These are phyloP conservation scores for Pandion haliaetus DNA, from an alignment of 2,113 vertebrate species.

Conservation along the genomic window DNA sequence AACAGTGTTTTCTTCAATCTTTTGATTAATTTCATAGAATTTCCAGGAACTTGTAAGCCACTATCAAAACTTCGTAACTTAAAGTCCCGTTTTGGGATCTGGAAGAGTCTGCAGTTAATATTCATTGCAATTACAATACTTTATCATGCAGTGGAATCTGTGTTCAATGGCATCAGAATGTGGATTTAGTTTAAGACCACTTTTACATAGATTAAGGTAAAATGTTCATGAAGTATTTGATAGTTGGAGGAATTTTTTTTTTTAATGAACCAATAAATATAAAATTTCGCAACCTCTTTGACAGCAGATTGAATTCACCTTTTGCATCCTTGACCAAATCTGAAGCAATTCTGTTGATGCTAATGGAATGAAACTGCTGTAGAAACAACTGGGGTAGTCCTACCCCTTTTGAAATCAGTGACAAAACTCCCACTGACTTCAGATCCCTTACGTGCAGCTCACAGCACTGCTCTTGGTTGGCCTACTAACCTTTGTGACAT, in stretches of 20 bases:
- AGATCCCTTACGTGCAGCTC: neutral
- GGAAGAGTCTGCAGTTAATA: neutral
- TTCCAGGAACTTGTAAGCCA: neutral
- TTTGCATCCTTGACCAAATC: neutral
- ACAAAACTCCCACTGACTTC: neutral
- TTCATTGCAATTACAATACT: neutral
- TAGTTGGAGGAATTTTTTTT: neutral
- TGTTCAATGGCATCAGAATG: neutral
- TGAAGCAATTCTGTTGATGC: neutral
- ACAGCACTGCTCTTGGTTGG: neutral
- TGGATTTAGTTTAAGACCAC: neutral
- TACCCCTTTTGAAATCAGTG: neutral
- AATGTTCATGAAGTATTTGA: neutral
- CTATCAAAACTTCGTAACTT: neutral
- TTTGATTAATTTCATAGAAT: neutral
- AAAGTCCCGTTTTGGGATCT: neutral
- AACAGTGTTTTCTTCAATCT: neutral
- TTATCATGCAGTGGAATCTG: neutral
- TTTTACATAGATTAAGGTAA: neutral
- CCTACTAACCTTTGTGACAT: conserved; percentile 55
- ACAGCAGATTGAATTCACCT: neutral
- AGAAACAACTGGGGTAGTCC: neutral
- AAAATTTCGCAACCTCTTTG: neutral
- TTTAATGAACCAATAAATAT: neutral
- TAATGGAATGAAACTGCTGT: neutral